A percentile compares a stretch with the other conserved stretches of the same genome.
phyloP scores from a whole-genome alignment of 2,797 vertebrate genomes.

The Adelosebastes latens region DNA sequence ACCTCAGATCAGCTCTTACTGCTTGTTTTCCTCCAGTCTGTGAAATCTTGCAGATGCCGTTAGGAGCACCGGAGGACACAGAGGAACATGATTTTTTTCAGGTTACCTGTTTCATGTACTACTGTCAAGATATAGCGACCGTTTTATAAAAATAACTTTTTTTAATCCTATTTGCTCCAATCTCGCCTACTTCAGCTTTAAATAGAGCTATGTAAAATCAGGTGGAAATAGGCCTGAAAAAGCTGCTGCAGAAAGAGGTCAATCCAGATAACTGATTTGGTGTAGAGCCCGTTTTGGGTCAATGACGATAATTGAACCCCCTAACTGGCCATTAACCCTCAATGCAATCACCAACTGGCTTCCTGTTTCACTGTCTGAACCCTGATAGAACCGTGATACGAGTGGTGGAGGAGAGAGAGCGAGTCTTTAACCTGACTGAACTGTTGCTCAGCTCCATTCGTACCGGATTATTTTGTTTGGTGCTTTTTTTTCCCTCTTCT shows the following conservation, averaged over 20 bases:
- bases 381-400: background rate
- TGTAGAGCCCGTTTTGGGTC: background rate
- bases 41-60: too few species aligned
- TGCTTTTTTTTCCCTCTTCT: background rate
- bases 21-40: too few species aligned
- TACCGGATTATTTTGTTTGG: constrained; percentile 16
- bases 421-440: background rate
- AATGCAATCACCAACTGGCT: background rate
- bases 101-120: too few species aligned
- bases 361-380: constrained; percentile 1
- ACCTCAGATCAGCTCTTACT: too few species aligned
- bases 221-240: background rate
- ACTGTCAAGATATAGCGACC: too few species aligned
- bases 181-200: too few species aligned
- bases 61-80: too few species aligned
- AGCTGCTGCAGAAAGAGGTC: background rate
- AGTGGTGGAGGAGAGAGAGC: background rate
- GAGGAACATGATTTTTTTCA: too few species aligned
- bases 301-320: background rate
- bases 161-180: too few species aligned
- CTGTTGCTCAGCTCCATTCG: background rate
- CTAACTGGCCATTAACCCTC: background rate
- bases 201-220: background rate
- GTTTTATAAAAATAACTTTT: too few species aligned
- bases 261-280: background rate